These are phyloP conservation scores for Columba guinea DNA, from an alignment of 2,797 vertebrate species.

Conservation along the genomic window DNA sequence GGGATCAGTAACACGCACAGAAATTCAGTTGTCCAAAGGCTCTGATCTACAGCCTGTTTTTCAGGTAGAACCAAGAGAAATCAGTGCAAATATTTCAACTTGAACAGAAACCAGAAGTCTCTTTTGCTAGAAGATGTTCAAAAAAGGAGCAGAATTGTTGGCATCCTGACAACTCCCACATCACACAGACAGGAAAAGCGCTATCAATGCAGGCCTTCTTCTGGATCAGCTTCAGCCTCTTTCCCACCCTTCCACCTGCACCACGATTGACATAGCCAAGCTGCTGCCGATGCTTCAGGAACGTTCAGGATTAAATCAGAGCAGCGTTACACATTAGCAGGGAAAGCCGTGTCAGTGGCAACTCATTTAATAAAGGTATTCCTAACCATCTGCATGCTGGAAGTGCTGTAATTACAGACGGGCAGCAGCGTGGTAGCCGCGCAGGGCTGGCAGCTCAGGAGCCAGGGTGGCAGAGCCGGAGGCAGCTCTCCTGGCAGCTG, in stretches of 20 bases:
- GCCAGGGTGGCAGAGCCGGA: constrained; percentile 2
- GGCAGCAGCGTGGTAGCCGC: neutral
- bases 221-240: constrained; percentile 56
- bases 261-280: neutral
- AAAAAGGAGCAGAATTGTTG: constrained; percentile 39
- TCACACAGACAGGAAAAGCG: constrained; percentile 23
- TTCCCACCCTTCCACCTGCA: constrained; percentile 52
- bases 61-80: neutral
- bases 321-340: fast-evolving
- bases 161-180: constrained; percentile 51
- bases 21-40: neutral
- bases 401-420: neutral
- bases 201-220: constrained; percentile 45
- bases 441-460: neutral
- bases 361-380: neutral
- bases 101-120: constrained; percentile 30
- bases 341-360: fast-evolving
- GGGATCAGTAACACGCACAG: neutral
- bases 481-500: constrained; percentile 54
- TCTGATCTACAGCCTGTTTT: neutral
- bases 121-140: constrained; percentile 22
- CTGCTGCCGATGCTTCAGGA: neutral
- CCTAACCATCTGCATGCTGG: neutral
- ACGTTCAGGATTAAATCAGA: neutral
- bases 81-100: constrained; percentile 8